Percentiles rank a stretch among this genome's conserved stretches.
phyloP scores from a whole-genome alignment of 2,797 vertebrate species.

The Syngnathus acus region DNA sequence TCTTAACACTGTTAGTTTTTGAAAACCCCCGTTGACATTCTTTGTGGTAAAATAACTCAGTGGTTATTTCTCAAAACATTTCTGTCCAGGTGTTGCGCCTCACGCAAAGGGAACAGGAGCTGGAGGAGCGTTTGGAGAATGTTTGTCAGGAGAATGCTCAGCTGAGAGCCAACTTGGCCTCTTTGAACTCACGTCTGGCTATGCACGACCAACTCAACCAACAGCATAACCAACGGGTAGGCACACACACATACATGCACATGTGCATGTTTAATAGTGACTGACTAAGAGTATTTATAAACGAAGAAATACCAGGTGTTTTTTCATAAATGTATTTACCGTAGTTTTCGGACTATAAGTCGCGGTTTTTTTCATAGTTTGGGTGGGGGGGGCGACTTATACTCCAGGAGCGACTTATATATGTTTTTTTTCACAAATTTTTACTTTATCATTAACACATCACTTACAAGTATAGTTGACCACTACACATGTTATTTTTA shows the following conservation, averaged over 20 bases:
- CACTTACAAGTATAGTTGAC: too few relatives aligned
- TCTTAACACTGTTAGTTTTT: not conserved
- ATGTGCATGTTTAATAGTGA: not conserved
- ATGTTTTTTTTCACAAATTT: too few relatives aligned
- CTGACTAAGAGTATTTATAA: too few relatives aligned
- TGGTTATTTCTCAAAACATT: too few relatives aligned
- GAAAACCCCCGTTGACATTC: not conserved
- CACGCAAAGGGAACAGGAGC: conserved; percentile 60
- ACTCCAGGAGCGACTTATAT: too few relatives aligned
- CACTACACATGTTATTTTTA: too few relatives aligned
- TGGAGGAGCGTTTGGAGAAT: conserved; percentile 59
- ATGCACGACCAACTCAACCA: conserved; percentile 57
- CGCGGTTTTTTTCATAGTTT: too few relatives aligned
- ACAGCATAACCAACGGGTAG: conserved; percentile 68
- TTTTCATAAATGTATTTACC: not conserved
- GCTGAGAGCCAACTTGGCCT: conserved; percentile 55
- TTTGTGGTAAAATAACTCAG: not conserved
- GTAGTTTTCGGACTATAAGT: too few relatives aligned
- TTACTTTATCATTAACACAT: too few relatives aligned
- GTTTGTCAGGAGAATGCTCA: conserved; percentile 63
- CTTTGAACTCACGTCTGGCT: conserved; percentile 56
- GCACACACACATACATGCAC: not conserved
- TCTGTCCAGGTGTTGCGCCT: conserved; percentile 61
- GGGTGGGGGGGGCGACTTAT: too few relatives aligned
- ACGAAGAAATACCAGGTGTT: too few relatives aligned